Conservation (phyloP, 2,888 invertebrate genomes). For the Ditylenchus weischeri region DNA sequence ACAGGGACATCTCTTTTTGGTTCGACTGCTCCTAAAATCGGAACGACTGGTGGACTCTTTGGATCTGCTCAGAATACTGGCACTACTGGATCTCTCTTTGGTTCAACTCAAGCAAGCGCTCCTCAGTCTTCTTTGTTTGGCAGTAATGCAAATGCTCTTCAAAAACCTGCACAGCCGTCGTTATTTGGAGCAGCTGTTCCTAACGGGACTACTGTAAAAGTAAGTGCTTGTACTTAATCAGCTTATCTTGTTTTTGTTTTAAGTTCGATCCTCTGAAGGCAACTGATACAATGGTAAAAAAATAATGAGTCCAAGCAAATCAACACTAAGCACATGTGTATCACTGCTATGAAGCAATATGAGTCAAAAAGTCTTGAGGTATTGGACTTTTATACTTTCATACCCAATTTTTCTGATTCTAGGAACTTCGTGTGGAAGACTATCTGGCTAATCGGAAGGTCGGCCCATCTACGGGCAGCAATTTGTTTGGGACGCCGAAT, state of each 20-base stretch:
- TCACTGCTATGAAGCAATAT: conserved; percentile 98
- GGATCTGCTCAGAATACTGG: conserved; percentile 14
- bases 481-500: conserved; percentile 35
- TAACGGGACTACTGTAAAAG: too few species aligned
- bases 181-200: conserved; percentile 9
- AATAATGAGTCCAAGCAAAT: conserved; percentile 76
- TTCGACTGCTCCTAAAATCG: conserved; percentile 7
- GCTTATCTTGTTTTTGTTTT: conserved; percentile 59
- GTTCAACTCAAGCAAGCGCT: conserved; percentile 9
- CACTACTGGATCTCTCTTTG: not conserved
- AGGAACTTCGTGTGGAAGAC: conserved; percentile 86
- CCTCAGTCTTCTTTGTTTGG: conserved; percentile 31
- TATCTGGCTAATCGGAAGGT: conserved; percentile 74
- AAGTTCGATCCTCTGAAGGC: conserved; percentile 77
- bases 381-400: conserved; percentile 1
- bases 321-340: conserved; percentile 89
- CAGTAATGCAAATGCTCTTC: conserved; percentile 15
- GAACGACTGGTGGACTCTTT: conserved; percentile 20
- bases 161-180: conserved; percentile 8
- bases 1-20: conserved; percentile 19
- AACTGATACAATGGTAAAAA: conserved; percentile 87
- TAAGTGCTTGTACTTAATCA: too few species aligned
- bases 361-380: conserved; percentile 84
- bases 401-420: conserved; percentile 17
- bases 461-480: conserved; percentile 20